Evolutionary conservation across 92 coral and sea anemone species (phyloP), one percentile per base, ranked within the genome.

Genomic region (Montipora capitata): DNA sequence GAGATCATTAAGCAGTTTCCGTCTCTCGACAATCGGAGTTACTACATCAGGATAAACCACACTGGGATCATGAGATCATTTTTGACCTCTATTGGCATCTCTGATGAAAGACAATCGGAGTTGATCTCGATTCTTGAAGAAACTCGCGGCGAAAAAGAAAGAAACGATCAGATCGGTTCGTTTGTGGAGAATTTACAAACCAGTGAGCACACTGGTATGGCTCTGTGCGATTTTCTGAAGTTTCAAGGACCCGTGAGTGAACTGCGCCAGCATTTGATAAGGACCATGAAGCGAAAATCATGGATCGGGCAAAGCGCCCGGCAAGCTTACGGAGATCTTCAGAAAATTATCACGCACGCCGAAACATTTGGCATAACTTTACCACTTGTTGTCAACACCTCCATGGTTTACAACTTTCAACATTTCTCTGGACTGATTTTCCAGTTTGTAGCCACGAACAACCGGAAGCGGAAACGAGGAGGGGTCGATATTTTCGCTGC

Each of bases 401-500:
- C 95, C 39, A 83, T 96, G 80, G 98, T 98, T 3, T 94, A 96
- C 82, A 89, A 94, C 90, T 91, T 94, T 67, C 95, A 94, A 61
- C 94, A 92, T 80, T 96, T 98, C 88, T 98, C 98, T 0, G 99
- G 99, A 5, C 85, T 93, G 56, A 81, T 96, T 79, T 98, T 98
- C 90, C 99, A 98, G 92, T 97, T 98, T 65, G 99, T 98, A 20
- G 96, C 99, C 40, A 94, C 91, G 3, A 92, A 96, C 82, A 93
- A 92, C 40, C 98, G 99, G 41, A 97, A 96, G 90, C 91, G 70
- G 76, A 97, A 94, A 48, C 97, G 98, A 12, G 98, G 98, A 15
- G 96, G 97, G 2, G 95, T 96, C 15, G 99, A 98, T 49, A 92
- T 98, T 51, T 90, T 98, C 0, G 99, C 99, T 10, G 98, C 98